Percentiles rank a stretch among this genome's conserved stretches.
Conservation (phyloP, 2,113 vertebrate genomes). For the Campylomormyrus tamandua region DNA sequence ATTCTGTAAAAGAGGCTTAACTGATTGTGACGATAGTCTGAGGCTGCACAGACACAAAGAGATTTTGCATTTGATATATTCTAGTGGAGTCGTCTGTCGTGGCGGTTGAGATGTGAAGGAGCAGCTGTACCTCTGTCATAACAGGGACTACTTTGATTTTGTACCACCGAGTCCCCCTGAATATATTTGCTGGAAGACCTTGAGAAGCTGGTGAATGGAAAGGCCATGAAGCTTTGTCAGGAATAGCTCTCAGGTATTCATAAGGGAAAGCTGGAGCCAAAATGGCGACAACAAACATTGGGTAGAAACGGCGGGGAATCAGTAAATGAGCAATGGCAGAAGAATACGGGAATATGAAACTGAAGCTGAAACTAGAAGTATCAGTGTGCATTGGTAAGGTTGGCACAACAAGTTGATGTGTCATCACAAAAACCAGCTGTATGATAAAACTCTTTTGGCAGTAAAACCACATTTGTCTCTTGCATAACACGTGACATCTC, state of each 20-base stretch:
- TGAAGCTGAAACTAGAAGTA: not conserved
- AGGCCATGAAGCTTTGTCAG: constrained; percentile 27
- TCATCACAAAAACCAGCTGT: not conserved
- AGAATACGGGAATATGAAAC: not conserved
- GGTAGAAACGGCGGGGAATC: not conserved
- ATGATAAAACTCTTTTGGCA: not conserved
- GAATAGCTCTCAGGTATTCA: constrained; percentile 38
- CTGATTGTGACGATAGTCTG: not conserved
- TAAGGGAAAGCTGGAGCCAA: constrained; percentile 42
- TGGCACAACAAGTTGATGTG: not conserved
- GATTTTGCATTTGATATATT: not conserved
- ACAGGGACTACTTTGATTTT: constrained; percentile 33
- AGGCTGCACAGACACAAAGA: not conserved
- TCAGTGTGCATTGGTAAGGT: not conserved
- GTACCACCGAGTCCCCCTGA: constrained; percentile 44
- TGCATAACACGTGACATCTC: not conserved
- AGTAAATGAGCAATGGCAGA: not conserved
- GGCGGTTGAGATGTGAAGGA: not conserved
- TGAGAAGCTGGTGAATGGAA: constrained; percentile 50
- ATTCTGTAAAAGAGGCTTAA: not conserved
- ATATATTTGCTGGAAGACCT: constrained; percentile 53
- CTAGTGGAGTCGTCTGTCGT: constrained; percentile 11
- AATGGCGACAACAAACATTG: constrained; percentile 31
- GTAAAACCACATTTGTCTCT: not conserved
- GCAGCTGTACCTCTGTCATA: constrained; percentile 32